These are phyloP conservation scores for Podotricha telesiphe DNA, from an alignment of 2,888 invertebrate species.

Conservation along the genomic window DNA sequence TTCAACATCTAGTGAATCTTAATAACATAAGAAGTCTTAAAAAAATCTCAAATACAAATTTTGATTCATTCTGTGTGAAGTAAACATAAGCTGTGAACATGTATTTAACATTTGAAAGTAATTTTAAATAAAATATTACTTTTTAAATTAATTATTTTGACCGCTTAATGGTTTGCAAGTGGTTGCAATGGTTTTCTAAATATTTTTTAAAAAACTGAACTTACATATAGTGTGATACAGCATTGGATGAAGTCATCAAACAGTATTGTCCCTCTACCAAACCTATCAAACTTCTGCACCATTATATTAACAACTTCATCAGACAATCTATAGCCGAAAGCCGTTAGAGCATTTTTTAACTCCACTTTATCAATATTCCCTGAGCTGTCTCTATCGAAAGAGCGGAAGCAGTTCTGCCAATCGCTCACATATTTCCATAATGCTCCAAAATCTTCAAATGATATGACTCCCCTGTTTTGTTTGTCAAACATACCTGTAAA, in stretches of 20 bases:
- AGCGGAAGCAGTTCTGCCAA: constrained; percentile 98
- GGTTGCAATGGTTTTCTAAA: no score
- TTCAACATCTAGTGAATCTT: no score
- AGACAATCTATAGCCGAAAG: constrained; percentile 95
- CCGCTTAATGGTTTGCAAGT: no score
- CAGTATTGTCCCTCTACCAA: constrained; percentile 94
- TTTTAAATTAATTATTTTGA: no score
- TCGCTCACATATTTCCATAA: constrained; percentile 99
- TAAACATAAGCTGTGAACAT: no score
- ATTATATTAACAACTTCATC: constrained; percentile 91
- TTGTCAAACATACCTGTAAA: constrained; percentile 95
- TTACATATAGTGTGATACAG: constrained; percentile 95
- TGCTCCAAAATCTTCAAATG: constrained; percentile 97
- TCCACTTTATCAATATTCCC: constrained; percentile 96
- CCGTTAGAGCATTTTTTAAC: constrained; percentile 93
- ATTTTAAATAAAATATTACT: no score
- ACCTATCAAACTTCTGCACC: constrained; percentile 96
- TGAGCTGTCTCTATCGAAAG: constrained; percentile 96
- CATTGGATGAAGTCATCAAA: constrained; percentile 99
- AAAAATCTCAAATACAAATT: no score
- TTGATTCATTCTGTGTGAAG: no score
- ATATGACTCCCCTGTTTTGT: constrained; percentile 93
- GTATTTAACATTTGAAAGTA: no score
- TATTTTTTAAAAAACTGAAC: constrained; percentile 59
- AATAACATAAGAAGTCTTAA: no score